A percentile compares a stretch with the other conserved stretches of the same genome.
Conservation (phyloP, 2,797 vertebrate genomes). For the Sebastes matsubarae region DNA sequence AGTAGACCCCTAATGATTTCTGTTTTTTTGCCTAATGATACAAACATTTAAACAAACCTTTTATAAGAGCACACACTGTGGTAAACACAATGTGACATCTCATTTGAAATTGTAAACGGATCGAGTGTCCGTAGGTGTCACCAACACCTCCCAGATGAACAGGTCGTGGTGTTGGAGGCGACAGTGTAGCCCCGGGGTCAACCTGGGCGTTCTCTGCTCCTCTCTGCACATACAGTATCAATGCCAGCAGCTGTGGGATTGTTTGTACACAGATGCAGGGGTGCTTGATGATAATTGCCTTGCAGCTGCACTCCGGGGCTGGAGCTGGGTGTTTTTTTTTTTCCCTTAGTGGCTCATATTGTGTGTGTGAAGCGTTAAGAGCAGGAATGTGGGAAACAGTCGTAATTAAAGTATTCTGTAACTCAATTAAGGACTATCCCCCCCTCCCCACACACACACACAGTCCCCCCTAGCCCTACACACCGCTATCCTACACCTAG, state of each 20-base stretch:
- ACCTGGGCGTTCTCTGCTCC: conserved; percentile 59
- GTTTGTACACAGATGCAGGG: conserved; percentile 86
- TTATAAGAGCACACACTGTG: background rate
- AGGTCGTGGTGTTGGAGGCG: conserved; percentile 39
- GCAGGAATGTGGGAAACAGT: conserved; percentile 80
- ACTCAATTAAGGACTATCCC: conserved; percentile 76
- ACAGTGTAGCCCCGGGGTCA: conserved; percentile 60
- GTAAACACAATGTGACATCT: conserved; percentile 29
- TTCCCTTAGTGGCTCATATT: conserved; percentile 54
- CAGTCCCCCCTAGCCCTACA: background rate
- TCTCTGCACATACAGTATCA: conserved; percentile 71
- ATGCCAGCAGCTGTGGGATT: conserved; percentile 82
- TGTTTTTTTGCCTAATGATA: conserved; percentile 27
- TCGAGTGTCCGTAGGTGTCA: conserved; percentile 58
- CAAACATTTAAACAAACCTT: conserved; percentile 36
- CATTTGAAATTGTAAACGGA: conserved; percentile 67
- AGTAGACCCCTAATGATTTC: background rate
- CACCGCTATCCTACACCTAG: conserved; percentile 47
- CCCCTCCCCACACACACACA: background rate
- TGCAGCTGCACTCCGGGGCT: conserved; percentile 77
- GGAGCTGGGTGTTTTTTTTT: conserved; percentile 44
- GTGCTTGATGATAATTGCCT: conserved; percentile 82
- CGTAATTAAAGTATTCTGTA: conserved; percentile 83
- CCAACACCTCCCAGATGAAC: conserved; percentile 58
- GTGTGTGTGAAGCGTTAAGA: conserved; percentile 60